Evolutionary conservation across 2,113 vertebrate species (phyloP).

Genomic region (Esox niger): DNA sequence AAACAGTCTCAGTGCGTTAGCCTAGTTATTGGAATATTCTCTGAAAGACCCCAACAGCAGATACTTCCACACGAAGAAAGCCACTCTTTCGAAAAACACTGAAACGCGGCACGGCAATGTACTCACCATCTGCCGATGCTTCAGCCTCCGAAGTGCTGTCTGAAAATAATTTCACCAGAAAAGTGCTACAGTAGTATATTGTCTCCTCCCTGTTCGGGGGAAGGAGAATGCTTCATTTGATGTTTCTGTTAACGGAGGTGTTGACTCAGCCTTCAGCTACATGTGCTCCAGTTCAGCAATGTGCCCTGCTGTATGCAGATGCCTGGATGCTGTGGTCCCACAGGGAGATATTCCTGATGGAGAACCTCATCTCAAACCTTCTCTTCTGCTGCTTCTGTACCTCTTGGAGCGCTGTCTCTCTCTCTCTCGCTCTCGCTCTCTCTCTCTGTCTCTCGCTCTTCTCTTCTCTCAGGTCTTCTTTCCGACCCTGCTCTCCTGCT

Average conservation of each 20-base stretch:
- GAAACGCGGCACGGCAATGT: background rate
- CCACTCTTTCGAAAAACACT: background rate
- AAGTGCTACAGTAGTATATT: too few relatives aligned
- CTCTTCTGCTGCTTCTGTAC: background rate
- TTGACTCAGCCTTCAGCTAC: too few relatives aligned
- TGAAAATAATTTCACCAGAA: too few relatives aligned
- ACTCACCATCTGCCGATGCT: background rate
- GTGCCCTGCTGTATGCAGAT: too few relatives aligned
- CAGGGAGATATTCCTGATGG: background rate
- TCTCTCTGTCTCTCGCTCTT: background rate
- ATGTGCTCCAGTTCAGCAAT: too few relatives aligned
- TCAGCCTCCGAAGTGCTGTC: background rate
- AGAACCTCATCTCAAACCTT: background rate
- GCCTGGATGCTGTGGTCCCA: background rate
- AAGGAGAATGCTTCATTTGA: too few relatives aligned
- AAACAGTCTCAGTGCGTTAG: background rate
- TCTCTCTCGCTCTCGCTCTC: background rate
- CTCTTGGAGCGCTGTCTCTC: background rate
- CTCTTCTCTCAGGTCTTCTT: background rate
- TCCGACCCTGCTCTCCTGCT: background rate
- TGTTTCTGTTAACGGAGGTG: too few relatives aligned
- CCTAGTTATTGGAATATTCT: background rate
- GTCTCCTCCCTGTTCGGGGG: too few relatives aligned
- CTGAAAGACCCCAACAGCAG: background rate
- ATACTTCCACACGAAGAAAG: background rate